Evolutionary conservation across 1,140 invertebrate species (phyloP).

Genomic region (Cyrtorhinus lividipennis): DNA sequence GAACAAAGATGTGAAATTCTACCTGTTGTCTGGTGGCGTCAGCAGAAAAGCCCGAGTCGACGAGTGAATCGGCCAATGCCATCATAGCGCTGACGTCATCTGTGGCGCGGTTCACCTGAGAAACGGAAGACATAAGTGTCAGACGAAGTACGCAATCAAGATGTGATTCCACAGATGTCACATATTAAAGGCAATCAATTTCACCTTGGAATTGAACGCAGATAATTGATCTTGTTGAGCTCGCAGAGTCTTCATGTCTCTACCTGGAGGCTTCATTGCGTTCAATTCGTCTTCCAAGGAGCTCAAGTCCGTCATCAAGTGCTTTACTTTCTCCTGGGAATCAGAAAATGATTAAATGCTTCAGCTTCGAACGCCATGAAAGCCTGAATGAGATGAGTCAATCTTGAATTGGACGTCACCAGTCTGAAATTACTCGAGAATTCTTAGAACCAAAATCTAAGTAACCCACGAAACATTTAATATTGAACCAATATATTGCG

Average conservation of each 20-base stretch:
- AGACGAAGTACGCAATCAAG: background rate
- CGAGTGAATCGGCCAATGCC: constrained; percentile 55
- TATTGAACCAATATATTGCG: no score
- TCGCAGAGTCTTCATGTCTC: constrained; percentile 72
- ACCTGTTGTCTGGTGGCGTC: constrained; percentile 59
- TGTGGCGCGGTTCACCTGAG: constrained; percentile 41
- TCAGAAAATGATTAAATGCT: constrained; percentile 68
- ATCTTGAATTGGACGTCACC: no score
- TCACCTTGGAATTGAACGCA: constrained; percentile 45
- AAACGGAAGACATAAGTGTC: constrained; percentile 16
- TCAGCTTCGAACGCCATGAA: no score
- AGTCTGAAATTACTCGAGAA: no score
- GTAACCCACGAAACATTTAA: no score
- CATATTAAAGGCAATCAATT: no score
- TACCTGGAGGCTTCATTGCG: constrained; percentile 62
- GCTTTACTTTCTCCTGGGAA: constrained; percentile 66
- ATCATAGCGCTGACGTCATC: constrained; percentile 55
- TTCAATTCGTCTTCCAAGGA: constrained; percentile 73
- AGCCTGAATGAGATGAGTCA: no score
- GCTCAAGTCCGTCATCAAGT: constrained; percentile 54
- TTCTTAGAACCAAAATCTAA: no score
- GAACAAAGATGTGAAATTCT: background rate
- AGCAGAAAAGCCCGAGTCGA: constrained; percentile 67
- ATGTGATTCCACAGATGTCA: no score
- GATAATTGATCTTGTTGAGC: constrained; percentile 68